These are phyloP conservation scores for Trichogramma dendrolimi DNA, from an alignment of 2,888 invertebrate genomes.

Conservation along the genomic window DNA sequence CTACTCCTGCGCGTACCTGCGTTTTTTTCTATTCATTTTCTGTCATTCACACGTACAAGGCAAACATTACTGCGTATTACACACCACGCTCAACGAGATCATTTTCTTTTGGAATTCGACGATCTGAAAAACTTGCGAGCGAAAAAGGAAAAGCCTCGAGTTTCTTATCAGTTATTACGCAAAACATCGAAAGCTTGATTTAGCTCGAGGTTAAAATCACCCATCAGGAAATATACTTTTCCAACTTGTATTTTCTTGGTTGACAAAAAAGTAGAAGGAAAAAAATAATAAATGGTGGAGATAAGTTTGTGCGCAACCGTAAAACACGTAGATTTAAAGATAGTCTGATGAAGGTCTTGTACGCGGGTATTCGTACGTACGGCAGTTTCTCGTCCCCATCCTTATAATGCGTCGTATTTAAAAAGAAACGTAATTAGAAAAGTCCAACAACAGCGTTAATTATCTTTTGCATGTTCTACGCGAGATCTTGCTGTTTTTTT, in stretches of 20 bases:
- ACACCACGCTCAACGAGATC: neutral
- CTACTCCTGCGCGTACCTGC: slow-evolving; percentile 12
- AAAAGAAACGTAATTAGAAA: slow-evolving; percentile 35
- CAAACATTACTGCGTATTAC: neutral
- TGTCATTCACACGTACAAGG: neutral
- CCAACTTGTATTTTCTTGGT: too few relatives aligned
- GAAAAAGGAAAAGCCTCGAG: neutral
- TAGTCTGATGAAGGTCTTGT: slow-evolving; percentile 4
- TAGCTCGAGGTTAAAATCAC: too few relatives aligned
- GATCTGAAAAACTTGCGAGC: neutral
- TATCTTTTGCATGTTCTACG: slow-evolving; percentile 29
- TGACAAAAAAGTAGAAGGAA: too few relatives aligned
- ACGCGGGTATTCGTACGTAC: neutral
- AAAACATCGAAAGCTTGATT: too few relatives aligned
- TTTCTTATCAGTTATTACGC: too few relatives aligned
- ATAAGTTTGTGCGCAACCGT: too few relatives aligned
- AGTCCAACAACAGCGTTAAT: slow-evolving; percentile 30
- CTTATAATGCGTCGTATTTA: neutral
- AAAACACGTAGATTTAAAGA: slow-evolving; percentile 8
- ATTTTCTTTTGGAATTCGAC: neutral
- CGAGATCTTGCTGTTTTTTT: slow-evolving; percentile 25
- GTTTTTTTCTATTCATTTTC: slow-evolving; percentile 1
- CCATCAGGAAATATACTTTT: too few relatives aligned
- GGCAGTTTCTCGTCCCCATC: neutral
- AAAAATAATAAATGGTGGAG: too few relatives aligned